These are phyloP conservation scores for Aspidapion aeneum DNA, from an alignment of 2,888 invertebrate species.

Conservation along the genomic window DNA sequence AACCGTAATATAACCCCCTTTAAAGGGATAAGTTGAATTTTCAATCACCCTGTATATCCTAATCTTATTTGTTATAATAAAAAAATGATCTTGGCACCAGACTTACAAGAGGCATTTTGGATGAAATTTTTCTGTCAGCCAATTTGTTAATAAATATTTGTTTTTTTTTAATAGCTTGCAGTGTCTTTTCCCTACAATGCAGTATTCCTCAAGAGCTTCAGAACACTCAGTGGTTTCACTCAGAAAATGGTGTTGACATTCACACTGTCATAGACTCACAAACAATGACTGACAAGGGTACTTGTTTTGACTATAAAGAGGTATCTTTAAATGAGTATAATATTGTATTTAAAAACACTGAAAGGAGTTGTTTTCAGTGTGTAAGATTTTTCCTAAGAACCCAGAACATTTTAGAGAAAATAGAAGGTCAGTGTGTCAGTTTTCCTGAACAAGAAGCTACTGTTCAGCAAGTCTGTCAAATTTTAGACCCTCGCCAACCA, in stretches of 20 bases:
- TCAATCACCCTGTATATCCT: no score
- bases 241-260: not conserved
- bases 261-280: not conserved
- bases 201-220: not conserved
- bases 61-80: no score
- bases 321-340: not conserved
- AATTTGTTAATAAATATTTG: no score
- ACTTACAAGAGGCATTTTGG: no score
- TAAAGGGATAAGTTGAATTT: no score
- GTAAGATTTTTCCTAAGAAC: not conserved
- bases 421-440: not conserved
- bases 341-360: not conserved
- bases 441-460: constrained; percentile 1
- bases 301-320: not conserved
- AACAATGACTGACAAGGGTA: not conserved
- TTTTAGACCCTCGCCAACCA: not conserved
- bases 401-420: not conserved
- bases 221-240: not conserved
- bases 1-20: no score
- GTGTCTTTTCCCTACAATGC: not conserved
- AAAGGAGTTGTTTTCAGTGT: constrained; percentile 1
- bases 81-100: no score
- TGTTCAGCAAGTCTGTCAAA: not conserved
- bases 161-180: not conserved
- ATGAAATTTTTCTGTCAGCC: no score